Percentiles rank a stretch among this genome's conserved stretches.
phyloP scores from a whole-genome alignment of 2,888 invertebrate genomes.

The Dasypolia templi region DNA sequence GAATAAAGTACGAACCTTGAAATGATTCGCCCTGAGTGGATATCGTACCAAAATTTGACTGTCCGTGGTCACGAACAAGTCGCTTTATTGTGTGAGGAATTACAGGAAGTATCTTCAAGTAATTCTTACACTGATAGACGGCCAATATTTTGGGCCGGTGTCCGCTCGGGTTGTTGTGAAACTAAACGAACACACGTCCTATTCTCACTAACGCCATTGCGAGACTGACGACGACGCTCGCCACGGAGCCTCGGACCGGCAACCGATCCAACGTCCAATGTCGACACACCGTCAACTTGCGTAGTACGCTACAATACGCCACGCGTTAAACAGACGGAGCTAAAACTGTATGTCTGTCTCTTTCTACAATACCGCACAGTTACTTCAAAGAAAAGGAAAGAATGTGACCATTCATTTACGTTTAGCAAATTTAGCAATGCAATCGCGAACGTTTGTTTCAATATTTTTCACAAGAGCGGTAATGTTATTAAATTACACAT shows the following conservation, averaged over 20 bases:
- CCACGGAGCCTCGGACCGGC: conserved; percentile 86
- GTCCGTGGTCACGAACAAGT: conserved; percentile 86
- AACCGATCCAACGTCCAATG: conserved; percentile 90
- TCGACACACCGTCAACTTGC: conserved; percentile 90
- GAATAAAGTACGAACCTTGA: conserved; percentile 90
- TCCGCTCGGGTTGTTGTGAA: conserved; percentile 89
- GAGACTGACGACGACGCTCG: conserved; percentile 86
- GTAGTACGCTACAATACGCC: conserved; percentile 88
- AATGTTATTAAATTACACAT: conserved; percentile 60
- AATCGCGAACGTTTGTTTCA: conserved; percentile 82
- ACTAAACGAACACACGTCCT: conserved; percentile 88
- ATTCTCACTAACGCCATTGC: conserved; percentile 89
- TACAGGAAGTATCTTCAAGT: conserved; percentile 86
- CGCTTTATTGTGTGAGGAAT: conserved; percentile 83
- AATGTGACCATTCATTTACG: conserved; percentile 87
- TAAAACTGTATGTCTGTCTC: conserved; percentile 74
- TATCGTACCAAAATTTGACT: conserved; percentile 91
- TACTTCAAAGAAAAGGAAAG: conserved; percentile 74
- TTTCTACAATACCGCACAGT: conserved; percentile 69
- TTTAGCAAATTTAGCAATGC: conserved; percentile 88
- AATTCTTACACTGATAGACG: conserved; percentile 89
- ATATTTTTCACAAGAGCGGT: conserved; percentile 79
- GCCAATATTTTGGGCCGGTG: conserved; percentile 91
- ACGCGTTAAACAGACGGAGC: conserved; percentile 77
- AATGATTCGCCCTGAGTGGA: conserved; percentile 90